These are phyloP conservation scores for Tamandua tetradactyla DNA, from an alignment of 2,797 vertebrate genomes.

Conservation along the genomic window DNA sequence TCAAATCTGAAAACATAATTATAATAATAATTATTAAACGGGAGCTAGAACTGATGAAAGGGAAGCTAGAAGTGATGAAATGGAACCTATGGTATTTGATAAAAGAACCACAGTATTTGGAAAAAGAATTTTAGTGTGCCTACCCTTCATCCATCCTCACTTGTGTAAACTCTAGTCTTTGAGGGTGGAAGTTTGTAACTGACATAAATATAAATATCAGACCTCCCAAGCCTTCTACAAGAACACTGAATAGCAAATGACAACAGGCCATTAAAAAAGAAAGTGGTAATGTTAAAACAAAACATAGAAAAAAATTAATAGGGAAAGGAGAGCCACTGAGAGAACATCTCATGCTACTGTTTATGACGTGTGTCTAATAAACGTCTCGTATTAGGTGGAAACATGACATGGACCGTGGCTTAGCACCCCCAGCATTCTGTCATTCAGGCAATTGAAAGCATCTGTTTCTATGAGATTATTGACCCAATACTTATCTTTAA, in stretches of 20 bases:
- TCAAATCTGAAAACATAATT: not conserved
- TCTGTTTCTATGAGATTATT: conserved; percentile 68
- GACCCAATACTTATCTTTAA: conserved; percentile 64
- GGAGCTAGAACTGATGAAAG: not conserved
- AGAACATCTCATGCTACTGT: not conserved
- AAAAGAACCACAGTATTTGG: not conserved
- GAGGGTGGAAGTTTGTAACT: not conserved
- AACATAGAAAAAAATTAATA: not conserved
- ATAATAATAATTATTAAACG: not conserved
- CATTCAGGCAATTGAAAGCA: conserved; percentile 46
- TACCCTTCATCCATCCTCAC: not conserved
- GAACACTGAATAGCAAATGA: not conserved
- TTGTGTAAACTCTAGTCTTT: not conserved
- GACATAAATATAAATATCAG: conserved; percentile 18
- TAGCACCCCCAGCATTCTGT: not conserved
- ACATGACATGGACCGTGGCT: not conserved
- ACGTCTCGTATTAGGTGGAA: not conserved
- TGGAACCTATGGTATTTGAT: not conserved
- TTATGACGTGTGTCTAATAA: not conserved
- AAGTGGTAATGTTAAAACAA: conserved; percentile 17
- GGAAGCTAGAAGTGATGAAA: not conserved
- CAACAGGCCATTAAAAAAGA: not conserved
- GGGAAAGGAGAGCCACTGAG: not conserved
- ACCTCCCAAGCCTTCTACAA: not conserved
- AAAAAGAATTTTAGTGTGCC: not conserved